Evolutionary conservation across 1,140 invertebrate genomes (phyloP), one percentile per base, ranked within the genome.

Genomic region (Drosophila nikananu): DNA sequence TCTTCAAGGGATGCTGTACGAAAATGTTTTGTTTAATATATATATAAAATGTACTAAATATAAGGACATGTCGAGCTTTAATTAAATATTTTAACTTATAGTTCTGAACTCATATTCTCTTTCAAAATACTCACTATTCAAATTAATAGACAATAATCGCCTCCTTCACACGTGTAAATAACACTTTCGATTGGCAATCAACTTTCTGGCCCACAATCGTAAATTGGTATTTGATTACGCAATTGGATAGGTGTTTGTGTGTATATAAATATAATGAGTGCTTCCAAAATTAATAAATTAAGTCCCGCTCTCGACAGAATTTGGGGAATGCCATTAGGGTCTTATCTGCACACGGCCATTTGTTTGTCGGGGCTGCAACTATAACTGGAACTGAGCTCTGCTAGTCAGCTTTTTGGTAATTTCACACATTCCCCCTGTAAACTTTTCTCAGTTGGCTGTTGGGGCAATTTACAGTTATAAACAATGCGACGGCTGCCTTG

Each of bases 391-490:
- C 32, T 35, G 21, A 1, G 35, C 41, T 41, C 35, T 37, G 9
- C 15, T 39, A 39, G 35, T 25, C 30, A 27, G 41, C 35, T 5
- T 54, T 58, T 48, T 44, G 17, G 10, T 44, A 51, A 65, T 70
- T 78, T 60, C 64, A 57, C 64, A 78, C 64, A 77, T 68, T 57
- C 19, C 51, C 37, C 41, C 52, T 59, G 10, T 37, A 77, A 68
- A 77, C 42, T 59, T 66, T 77, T 54, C 67, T 54, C 67, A 35
- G 67, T 54, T 67, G 27, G n/a, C 48, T 55, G 52, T 37, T 81
- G 44, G 48, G 27, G 49, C 63, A 79, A 83, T 74, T 75, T 83
- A 65, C 63, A 52, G 80, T 82, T 72, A 73, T 78, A 82, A 82
- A 82, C 74, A 78, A 77, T 78, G 62, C 62, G 46, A 67, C 57